A percentile compares a stretch with the other conserved stretches of the same genome.
These are phyloP conservation scores for Callipepla californica DNA, from an alignment of 2,113 vertebrate species.

Conservation along the genomic window DNA sequence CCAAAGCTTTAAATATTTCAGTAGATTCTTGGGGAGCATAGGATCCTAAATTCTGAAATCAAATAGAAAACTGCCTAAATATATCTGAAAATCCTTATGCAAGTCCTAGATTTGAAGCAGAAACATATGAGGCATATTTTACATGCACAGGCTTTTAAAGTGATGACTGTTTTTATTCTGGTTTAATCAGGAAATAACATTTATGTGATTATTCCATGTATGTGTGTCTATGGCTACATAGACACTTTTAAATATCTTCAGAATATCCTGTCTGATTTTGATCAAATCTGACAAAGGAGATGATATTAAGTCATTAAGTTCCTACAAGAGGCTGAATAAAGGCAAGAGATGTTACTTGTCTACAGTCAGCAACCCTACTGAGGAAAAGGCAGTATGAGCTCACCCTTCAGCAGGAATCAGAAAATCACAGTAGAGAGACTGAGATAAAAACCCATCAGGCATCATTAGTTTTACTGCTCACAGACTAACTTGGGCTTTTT, in stretches of 20 bases:
- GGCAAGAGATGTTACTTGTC: slow-evolving; percentile 15
- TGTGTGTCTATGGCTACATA: background rate
- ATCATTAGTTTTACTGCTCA: slow-evolving; percentile 38
- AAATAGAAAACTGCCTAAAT: background rate
- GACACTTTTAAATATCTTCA: slow-evolving; percentile 4
- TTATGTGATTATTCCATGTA: slow-evolving; percentile 26
- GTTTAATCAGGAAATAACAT: slow-evolving; percentile 38
- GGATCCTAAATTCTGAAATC: background rate
- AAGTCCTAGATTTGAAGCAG: background rate
- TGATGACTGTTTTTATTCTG: slow-evolving; percentile 22
- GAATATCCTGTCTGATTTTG: slow-evolving; percentile 36
- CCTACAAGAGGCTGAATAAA: slow-evolving; percentile 19
- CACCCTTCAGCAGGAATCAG: slow-evolving; percentile 26
- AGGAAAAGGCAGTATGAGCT: slow-evolving; percentile 19
- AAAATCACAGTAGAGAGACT: background rate
- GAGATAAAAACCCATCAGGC: slow-evolving; percentile 37
- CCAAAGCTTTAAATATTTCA: background rate
- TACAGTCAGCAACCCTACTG: background rate
- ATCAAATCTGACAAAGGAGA: slow-evolving; percentile 44
- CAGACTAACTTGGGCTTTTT: background rate
- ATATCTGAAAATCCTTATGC: background rate
- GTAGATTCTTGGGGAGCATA: background rate
- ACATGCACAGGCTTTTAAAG: background rate
- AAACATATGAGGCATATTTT: background rate
- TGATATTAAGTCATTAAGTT: slow-evolving; percentile 31